Conservation (phyloP, 2,113 vertebrate species). For the Hipposideros armiger region DNA sequence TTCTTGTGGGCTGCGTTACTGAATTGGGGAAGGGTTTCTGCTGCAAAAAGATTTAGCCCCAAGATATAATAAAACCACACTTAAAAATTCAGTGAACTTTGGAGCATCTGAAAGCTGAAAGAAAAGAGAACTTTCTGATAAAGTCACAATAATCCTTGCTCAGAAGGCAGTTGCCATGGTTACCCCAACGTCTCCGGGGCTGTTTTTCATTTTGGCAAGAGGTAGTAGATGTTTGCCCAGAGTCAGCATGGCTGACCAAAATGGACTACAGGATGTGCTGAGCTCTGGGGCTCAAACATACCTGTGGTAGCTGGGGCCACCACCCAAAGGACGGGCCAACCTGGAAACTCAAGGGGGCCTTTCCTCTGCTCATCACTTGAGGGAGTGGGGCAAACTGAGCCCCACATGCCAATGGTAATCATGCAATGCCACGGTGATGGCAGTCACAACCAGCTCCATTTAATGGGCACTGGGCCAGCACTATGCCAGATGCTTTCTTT, state of each 20-base stretch:
- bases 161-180: constrained; percentile 73
- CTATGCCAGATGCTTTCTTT: not conserved
- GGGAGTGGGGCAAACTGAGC: not conserved
- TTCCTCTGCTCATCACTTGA: no score
- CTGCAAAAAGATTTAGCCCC: constrained; percentile 19
- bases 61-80: constrained; percentile 50
- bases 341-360: not conserved
- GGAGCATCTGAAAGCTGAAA: not conserved
- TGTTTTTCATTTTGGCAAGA: constrained; percentile 54
- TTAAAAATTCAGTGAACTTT: constrained; percentile 66
- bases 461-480: no score
- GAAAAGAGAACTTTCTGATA: constrained; percentile 73
- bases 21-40: not conserved
- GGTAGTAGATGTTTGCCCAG: not conserved
- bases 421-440: accelerated
- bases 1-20: not conserved
- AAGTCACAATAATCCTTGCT: constrained; percentile 56
- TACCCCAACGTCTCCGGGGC: constrained; percentile 40
- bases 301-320: not conserved
- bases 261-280: no score
- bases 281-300: no score
- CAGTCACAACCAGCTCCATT: not conserved
- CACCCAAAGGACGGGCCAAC: accelerated
- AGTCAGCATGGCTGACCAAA: not conserved
- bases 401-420: no score